Evolutionary conservation across 92 coral and sea anemone species (phyloP), one percentile per base, ranked within the genome.

Genomic region (Phenganax subtilis): DNA sequence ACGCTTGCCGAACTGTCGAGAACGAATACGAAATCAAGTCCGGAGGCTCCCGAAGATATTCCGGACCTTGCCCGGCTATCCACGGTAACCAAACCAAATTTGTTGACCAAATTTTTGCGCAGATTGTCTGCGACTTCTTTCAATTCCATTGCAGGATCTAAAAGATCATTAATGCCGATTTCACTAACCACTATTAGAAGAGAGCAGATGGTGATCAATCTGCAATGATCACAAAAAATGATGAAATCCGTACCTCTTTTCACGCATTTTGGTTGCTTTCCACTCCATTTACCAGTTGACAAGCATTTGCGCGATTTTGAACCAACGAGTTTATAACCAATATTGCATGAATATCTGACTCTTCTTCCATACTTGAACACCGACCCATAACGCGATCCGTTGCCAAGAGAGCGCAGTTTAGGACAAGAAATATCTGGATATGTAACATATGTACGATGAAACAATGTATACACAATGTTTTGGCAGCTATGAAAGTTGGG

Each of bases 1-100:
- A 96, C 99, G 68, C 97, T 96, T 51, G 97, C 97, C 84, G 99
- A 96, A 70, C 99, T 96, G 86, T 96, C 99, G 57, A 96, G 88
- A 44, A 90, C 89, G 61, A 96, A 92, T 66, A 96, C 97, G 64
- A 96, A 87, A 70, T 96, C 99, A 37, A 96, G 88, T 73, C 99
- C 99, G 31, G 91, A 90, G 7, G 98, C 98, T 10, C 98, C 98
- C 62, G 97, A 90, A 51, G 98, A 90, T 51, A 94, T 86, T n/a
- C 98, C 98, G 30, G 97, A 85, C 69, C 98, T 85, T 15, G 93
- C 98, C 63, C 96, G 89, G 71, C 98, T 92, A 86, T 94, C 98
- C 53, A 88, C 84, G 47, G 98, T 94, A 68, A 80, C 84, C 76
- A 93, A 87, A 67, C 89, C 90, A 64, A 90, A 87, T 80, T 90